Evolutionary conservation across 1,140 invertebrate genomes (phyloP), one percentile per base, ranked within the genome.

Genomic region (Scaptomyza hsui): DNA sequence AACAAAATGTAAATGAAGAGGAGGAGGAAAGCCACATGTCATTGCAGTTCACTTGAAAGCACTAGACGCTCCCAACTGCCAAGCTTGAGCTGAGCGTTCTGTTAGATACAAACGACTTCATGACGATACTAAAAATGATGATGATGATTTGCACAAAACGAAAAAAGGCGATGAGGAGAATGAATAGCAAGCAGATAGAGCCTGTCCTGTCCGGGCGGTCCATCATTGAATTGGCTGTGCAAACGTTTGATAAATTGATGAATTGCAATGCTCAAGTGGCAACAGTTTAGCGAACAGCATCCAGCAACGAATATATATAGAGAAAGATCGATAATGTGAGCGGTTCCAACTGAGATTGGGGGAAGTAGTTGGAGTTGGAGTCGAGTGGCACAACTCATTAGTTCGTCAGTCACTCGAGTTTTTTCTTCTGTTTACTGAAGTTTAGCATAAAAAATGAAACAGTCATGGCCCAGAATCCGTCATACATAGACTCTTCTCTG

Each of bases 81-180:
- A 37, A 65, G 55, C 68, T 64, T 65, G 47, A 65, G 49, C 61
- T 71, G 67, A 44, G 71, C 60, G 53, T 47, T 61, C 69, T 70
- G 80, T 80, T 85, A 86, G 81, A 71, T 86, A 85, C 81, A 86
- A 86, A 78, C 82, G 81, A 81, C 77, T 85, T 67, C 73, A 80
- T 72, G 81, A 81, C 77, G 73, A 64, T 77, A 88, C 81, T 74
- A 68, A 81, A 74, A 77, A 77, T n/a, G n/a, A 53, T 79, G 59
- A 78, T 75, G 81, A 85, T 85, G 77, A 85, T 85, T 85, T 85
- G 80, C 80, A 85, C 64, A 85, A 83, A 60, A 19, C 48, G 21
- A 48, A 32, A 18, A 47, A n/a, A 37, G 37, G 19, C 6, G 42
- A 16, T n/a, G 16, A 26, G 18, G 45, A 67, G 35, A 59, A 67